Evolutionary conservation across 2,113 vertebrate species (phyloP).

Genomic region (Turdus rufiventris): DNA sequence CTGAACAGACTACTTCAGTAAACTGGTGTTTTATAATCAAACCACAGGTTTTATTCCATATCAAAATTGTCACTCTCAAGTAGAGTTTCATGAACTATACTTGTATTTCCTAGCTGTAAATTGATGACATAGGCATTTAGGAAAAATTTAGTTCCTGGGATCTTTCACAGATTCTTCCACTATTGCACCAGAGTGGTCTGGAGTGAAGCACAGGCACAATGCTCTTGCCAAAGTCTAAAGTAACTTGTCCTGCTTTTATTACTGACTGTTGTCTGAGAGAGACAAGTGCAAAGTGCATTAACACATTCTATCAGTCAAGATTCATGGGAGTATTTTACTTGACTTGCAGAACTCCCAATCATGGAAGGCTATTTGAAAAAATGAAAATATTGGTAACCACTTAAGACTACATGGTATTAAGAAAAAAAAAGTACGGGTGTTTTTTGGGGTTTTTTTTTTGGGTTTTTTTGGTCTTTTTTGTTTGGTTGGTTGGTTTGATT

Average conservation of each 20-base stretch:
- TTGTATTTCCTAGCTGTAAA: background rate
- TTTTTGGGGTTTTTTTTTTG: too few relatives aligned
- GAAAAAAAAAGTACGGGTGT: background rate
- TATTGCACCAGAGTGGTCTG: background rate
- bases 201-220: background rate
- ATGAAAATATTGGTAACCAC: background rate
- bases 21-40: background rate
- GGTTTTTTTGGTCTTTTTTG: too few relatives aligned
- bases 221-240: background rate
- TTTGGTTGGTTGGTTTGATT: rapidly evolving
- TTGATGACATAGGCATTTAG: background rate
- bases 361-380: background rate
- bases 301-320: background rate
- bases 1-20: background rate
- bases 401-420: background rate
- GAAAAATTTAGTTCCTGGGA: background rate
- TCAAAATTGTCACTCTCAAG: background rate
- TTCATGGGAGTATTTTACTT: background rate
- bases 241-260: background rate
- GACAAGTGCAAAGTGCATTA: background rate
- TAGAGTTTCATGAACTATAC: rapidly evolving
- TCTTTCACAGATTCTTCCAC: background rate
- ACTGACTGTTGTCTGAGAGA: background rate
- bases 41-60: background rate
- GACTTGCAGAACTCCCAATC: background rate